Conservation (phyloP, 2,113 vertebrate genomes). For the Pampusana beccarii region DNA sequence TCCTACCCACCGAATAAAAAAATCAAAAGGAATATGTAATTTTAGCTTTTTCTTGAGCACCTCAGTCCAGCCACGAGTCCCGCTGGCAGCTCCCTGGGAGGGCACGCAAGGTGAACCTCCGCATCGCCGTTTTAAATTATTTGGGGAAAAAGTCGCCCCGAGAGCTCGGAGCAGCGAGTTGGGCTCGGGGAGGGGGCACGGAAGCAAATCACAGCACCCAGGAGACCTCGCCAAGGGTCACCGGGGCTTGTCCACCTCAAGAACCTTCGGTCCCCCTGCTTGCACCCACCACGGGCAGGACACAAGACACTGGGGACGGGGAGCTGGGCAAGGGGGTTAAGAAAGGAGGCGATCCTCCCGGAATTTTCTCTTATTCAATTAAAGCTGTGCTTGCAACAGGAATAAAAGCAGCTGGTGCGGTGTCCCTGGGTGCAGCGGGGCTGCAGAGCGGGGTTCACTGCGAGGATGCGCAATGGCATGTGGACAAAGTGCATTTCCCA, state of each 20-base stretch:
- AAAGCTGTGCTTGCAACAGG: neutral
- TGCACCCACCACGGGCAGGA: neutral
- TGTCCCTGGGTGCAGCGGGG: neutral
- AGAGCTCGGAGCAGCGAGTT: fast-evolving
- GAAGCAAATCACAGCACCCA: neutral
- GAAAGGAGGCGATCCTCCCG: neutral
- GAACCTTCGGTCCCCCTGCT: neutral
- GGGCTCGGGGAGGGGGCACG: fast-evolving
- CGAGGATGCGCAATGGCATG: fast-evolving
- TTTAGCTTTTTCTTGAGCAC: neutral
- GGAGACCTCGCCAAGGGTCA: neutral
- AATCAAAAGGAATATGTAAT: neutral
- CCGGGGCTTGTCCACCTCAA: neutral
- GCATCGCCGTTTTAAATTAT: fast-evolving
- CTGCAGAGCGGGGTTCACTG: neutral
- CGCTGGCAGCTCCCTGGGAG: neutral
- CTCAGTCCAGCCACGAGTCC: fast-evolving
- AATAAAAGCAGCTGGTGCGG: fast-evolving
- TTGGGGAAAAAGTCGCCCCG: fast-evolving
- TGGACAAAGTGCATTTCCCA: neutral
- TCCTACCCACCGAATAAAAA: neutral
- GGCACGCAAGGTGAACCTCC: neutral
- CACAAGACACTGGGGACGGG: fast-evolving
- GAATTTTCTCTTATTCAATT: neutral
- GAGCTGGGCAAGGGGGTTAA: neutral